Evolutionary conservation across 2,888 invertebrate species (phyloP).

Genomic region (Blastobasis lacticolella): DNA sequence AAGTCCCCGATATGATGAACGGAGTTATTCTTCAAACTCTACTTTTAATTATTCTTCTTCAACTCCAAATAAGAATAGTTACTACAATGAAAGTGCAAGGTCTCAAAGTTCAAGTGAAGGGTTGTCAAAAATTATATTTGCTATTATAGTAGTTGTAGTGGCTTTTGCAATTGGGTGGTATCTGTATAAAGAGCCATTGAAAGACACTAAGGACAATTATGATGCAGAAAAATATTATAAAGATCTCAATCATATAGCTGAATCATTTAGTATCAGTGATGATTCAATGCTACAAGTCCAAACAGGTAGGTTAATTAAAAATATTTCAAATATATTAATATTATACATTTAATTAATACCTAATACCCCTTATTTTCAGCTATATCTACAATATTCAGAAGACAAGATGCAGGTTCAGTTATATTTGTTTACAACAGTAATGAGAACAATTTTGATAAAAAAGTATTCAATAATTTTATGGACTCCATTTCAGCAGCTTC

Average conservation of each 20-base stretch:
- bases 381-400: slow-evolving; percentile 49
- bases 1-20: too few species aligned
- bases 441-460: slow-evolving; percentile 27
- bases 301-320: slow-evolving; percentile 35
- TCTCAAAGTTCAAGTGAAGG: too few species aligned
- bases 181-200: slow-evolving; percentile 1
- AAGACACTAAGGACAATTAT: slow-evolving; percentile 19
- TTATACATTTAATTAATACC: too few species aligned
- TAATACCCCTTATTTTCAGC: slow-evolving; percentile 32
- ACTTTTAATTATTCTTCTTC: too few species aligned
- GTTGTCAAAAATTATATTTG: too few species aligned
- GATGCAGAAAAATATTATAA: slow-evolving; percentile 40
- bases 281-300: slow-evolving; percentile 47
- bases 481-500: slow-evolving; percentile 41
- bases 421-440: slow-evolving; percentile 55
- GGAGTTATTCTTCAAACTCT: too few species aligned
- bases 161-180: slow-evolving; percentile 6
- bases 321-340: neutral
- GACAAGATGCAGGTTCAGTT: slow-evolving; percentile 53
- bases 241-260: slow-evolving; percentile 40
- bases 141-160: slow-evolving; percentile 5
- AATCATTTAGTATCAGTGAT: slow-evolving; percentile 44
- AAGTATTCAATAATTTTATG: slow-evolving; percentile 42
- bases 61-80: too few species aligned
- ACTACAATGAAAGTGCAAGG: too few species aligned